Base-by-base conservation (phyloP, 2,797 vertebrate genomes). In the Rhabdophis nuchalis region DNA sequence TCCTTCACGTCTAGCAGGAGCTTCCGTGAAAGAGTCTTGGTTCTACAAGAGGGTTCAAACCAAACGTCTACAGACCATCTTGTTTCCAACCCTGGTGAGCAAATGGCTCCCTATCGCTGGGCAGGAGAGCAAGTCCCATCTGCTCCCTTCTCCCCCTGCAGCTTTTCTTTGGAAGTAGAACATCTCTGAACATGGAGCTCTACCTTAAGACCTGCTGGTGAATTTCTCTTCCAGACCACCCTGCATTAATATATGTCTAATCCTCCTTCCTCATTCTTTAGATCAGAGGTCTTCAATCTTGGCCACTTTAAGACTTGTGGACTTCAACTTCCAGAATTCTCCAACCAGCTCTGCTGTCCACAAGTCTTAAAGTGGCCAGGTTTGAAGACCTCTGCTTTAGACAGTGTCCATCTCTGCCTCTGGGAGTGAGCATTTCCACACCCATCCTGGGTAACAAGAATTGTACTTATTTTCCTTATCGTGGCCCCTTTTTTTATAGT, bases 401-500 rank as follows among this genome's bases (percentile, higher is more conserved):
- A 56, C 1, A 14, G 11, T 4, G 20, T 41, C n/a, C 53, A 60
- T 18, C 57, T 36, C 46, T 27, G 25, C 14, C 23, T 20, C 1
- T 13, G 11, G 16, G 12, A 41, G 87, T 4, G 41, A 56, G 57
- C 12, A 60, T 88, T 60, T 58, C 29, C 68, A 29, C 9, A 13
- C 23, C 36, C 29, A 27, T 52, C 14, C 41, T 1, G 54, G 60
- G 46, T 6, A 91, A 46, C 5, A 23, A 29, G 57, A 23, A 1
- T 32, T 14, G 50, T 50, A 10, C 52, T 52, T 50, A 6, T 68
- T 36, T 32, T 23, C 5, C 10, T 41, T 46, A 25, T 23, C 23
- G 0, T 7, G 2, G 1, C 1, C 2, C n/a, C 12, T 9, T 25
- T 41, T 12, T 61, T 61, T 13, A 41, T 1, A 3, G 25, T 25